Conservation (phyloP, 2,797 vertebrate species). For the Poeciliopsis turneri region DNA sequence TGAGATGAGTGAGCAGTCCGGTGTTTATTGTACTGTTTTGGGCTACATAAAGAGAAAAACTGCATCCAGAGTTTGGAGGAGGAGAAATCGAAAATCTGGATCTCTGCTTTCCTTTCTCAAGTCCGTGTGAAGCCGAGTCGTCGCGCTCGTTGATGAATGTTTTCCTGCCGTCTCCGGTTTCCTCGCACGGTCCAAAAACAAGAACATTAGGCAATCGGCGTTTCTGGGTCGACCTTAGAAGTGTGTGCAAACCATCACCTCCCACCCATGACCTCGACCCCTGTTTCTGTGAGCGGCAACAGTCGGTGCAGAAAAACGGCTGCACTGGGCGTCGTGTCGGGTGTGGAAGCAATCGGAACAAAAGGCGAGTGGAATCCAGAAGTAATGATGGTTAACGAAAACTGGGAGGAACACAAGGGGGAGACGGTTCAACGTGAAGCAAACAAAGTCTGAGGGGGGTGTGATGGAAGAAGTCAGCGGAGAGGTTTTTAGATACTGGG, state of each 20-base stretch:
- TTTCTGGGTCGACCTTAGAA: not conserved
- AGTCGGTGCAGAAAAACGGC: constrained; percentile 4
- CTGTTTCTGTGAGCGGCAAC: not conserved
- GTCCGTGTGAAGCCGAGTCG: not conserved
- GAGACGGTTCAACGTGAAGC: not conserved
- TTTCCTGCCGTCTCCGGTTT: not conserved
- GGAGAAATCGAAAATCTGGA: not conserved
- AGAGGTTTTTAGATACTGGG: not conserved
- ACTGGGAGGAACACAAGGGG: not conserved
- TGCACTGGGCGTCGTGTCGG: not conserved
- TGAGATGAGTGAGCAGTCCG: not conserved
- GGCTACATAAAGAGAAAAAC: not conserved
- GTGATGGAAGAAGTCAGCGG: not conserved
- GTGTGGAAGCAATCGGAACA: not conserved
- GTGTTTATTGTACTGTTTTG: not conserved
- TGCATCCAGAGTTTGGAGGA: not conserved
- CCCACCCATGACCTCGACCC: not conserved
- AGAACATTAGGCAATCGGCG: not conserved
- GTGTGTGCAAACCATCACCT: not conserved
- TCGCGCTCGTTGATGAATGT: not conserved
- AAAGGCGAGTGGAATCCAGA: not conserved
- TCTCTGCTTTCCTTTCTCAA: not conserved
- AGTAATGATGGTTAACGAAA: not conserved
- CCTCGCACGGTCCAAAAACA: not conserved
- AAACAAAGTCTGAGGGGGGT: not conserved